Conservation (phyloP, 1,140 invertebrate species). For the Coptotermes formosanus region DNA sequence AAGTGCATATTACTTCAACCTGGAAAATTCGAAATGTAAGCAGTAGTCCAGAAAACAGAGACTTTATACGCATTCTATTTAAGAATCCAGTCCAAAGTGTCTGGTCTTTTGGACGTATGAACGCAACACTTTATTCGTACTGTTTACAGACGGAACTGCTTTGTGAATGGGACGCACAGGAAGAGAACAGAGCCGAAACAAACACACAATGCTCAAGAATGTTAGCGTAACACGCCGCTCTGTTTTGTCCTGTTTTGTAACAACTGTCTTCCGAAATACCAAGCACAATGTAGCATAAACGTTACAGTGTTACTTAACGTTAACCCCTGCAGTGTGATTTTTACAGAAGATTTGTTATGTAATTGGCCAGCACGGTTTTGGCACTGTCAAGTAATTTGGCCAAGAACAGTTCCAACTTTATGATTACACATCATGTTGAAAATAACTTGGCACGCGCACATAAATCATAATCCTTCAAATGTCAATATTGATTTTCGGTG, state of each 20-base stretch:
- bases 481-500: too few species aligned
- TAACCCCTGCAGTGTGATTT: background rate
- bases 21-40: too few species aligned
- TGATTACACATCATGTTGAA: background rate
- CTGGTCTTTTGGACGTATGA: too few species aligned
- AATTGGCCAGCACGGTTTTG: background rate
- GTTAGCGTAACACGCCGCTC: background rate
- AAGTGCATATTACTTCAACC: too few species aligned
- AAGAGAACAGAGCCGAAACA: background rate
- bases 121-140: too few species aligned
- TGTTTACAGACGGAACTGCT: too few species aligned
- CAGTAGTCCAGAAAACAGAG: too few species aligned
- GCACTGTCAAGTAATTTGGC: background rate
- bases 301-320: background rate
- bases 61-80: too few species aligned
- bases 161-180: too few species aligned
- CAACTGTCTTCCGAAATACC: background rate
- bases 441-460: background rate
- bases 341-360: background rate
- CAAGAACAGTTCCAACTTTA: background rate
- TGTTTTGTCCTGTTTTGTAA: background rate
- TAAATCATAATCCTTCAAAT: background rate
- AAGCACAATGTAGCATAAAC: too few species aligned
- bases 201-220: background rate
- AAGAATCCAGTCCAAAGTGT: too few species aligned